Evolutionary conservation across 2,888 invertebrate species (phyloP).

Genomic region (Brachyptera putata): DNA sequence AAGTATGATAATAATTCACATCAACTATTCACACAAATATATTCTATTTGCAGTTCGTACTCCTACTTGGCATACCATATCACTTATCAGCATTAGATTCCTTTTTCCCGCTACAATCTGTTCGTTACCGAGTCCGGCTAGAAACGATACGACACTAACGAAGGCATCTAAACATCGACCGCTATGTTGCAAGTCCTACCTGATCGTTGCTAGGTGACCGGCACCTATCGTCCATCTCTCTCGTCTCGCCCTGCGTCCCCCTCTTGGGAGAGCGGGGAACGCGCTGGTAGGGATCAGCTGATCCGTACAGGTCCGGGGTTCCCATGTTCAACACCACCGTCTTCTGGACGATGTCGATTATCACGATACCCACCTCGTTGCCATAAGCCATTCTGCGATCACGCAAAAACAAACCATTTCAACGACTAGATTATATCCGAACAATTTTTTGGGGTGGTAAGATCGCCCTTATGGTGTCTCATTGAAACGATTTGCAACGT

Average conservation of each 20-base stretch:
- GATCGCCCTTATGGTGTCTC: too few species aligned
- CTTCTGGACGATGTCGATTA: conserved; percentile 91
- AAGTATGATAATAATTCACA: too few species aligned
- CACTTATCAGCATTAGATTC: too few species aligned
- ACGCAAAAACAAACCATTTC: too few species aligned
- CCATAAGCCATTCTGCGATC: conserved; percentile 97
- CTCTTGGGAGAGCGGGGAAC: conserved; percentile 72
- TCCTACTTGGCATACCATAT: too few species aligned
- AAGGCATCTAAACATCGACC: not conserved
- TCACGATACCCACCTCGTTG: conserved; percentile 91
- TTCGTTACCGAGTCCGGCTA: too few species aligned
- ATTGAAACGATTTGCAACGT: too few species aligned
- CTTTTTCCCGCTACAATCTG: too few species aligned
- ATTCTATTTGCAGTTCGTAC: too few species aligned
- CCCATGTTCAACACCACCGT: conserved; percentile 82
- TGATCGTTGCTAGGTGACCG: conserved; percentile 77
- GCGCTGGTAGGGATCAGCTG: conserved; percentile 80
- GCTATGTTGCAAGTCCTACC: conserved; percentile 55
- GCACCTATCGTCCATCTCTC: conserved; percentile 59
- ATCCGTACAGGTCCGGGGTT: conserved; percentile 87
- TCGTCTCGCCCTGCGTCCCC: conserved; percentile 38
- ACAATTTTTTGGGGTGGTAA: too few species aligned
- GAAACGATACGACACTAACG: not conserved
- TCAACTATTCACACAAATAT: too few species aligned
- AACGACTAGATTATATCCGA: too few species aligned